A percentile compares a stretch with the other conserved stretches of the same genome.
Conservation (phyloP, 2,888 invertebrate species). For the Hirtodrosophila trivittata region DNA sequence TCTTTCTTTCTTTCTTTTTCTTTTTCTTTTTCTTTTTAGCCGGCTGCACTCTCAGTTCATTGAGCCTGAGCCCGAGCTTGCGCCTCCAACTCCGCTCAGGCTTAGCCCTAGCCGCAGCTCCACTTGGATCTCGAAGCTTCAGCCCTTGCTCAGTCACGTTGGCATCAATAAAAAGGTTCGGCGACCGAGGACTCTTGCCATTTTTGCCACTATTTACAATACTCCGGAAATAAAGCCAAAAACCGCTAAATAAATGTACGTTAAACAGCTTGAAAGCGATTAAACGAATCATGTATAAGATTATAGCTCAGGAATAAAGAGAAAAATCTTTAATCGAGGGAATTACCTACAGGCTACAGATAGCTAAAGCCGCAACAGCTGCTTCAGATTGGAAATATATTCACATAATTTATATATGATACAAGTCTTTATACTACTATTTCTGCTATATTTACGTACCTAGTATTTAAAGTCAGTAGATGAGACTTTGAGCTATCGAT, state of each 20-base stretch:
- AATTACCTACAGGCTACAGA: no score
- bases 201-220: not conserved
- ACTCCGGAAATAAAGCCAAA: not conserved
- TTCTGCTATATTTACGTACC: no score
- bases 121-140: slow-evolving; percentile 20
- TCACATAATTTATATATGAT: no score
- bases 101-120: not conserved
- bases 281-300: no score
- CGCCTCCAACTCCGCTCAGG: not conserved
- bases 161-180: slow-evolving; percentile 48
- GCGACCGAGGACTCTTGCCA: slow-evolving; percentile 18
- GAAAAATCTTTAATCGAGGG: no score
- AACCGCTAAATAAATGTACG: slow-evolving; percentile 6
- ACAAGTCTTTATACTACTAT: no score
- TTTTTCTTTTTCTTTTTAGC: not conserved
- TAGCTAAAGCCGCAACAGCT: no score
- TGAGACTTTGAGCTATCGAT: no score
- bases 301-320: no score
- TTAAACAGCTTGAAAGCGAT: no score
- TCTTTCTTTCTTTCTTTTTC: not conserved
- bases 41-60: slow-evolving; percentile 12
- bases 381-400: no score
- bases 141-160: slow-evolving; percentile 19
- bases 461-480: no score
- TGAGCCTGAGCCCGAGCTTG: slow-evolving; percentile 2